phyloP scores from a whole-genome alignment of 2,113 vertebrate species.

The Semnornis frantzii region DNA sequence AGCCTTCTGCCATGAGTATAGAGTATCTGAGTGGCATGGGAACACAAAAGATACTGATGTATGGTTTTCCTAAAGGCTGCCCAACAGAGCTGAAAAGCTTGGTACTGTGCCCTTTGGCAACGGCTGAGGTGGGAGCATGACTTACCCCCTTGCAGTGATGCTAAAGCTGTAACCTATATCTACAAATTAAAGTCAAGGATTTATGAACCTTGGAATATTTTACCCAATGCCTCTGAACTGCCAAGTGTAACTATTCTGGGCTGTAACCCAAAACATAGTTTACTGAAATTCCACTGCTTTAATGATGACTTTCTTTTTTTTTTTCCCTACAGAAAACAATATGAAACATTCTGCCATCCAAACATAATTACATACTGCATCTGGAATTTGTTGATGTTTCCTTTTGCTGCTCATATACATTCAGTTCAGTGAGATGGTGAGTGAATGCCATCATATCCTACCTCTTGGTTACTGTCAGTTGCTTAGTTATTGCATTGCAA shows the following conservation, averaged over 20 bases:
- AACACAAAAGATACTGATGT: neutral
- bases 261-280: constrained; percentile 67
- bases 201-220: constrained; percentile 73
- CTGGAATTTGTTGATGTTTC: constrained; percentile 68
- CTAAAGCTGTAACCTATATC: constrained; percentile 64
- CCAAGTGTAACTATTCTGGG: constrained; percentile 69
- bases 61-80: constrained; percentile 11
- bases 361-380: constrained; percentile 66
- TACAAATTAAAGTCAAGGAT: constrained; percentile 68
- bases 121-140: constrained; percentile 28
- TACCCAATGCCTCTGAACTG: constrained; percentile 59
- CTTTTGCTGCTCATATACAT: constrained; percentile 44
- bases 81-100: neutral
- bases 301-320: constrained; percentile 56
- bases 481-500: neutral
- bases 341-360: constrained; percentile 65
- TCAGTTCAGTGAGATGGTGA: neutral
- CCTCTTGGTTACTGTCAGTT: neutral
- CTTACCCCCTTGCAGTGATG: constrained; percentile 57
- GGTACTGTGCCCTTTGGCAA: constrained; percentile 18
- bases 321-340: constrained; percentile 66
- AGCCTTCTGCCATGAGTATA: neutral
- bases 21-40: neutral
- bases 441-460: neutral
- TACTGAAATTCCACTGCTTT: constrained; percentile 71